Evolutionary conservation across 1,140 invertebrate genomes (phyloP).

Genomic region (Lepidurus arcticus): DNA sequence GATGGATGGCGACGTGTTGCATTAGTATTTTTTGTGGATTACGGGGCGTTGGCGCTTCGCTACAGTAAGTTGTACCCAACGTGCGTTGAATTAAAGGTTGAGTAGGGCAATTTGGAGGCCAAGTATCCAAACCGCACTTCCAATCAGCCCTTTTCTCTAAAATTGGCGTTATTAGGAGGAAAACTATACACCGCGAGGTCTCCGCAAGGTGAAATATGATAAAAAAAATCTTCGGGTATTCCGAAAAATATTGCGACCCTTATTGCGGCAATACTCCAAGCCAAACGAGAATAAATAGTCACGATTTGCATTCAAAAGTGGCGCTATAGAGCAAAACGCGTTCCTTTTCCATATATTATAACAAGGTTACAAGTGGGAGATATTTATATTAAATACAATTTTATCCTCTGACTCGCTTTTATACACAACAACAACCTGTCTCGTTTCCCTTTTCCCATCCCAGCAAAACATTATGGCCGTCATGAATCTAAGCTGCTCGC

Average conservation of each 20-base stretch:
- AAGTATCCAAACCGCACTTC: too few relatives aligned
- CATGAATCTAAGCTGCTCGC: slow-evolving; percentile 15
- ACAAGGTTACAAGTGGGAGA: not conserved
- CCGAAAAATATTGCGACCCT: too few relatives aligned
- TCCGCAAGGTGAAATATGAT: too few relatives aligned
- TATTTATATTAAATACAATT: slow-evolving; percentile 17
- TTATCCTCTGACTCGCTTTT: not conserved
- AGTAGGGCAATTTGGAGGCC: too few relatives aligned
- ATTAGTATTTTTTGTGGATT: too few relatives aligned
- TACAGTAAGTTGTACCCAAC: too few relatives aligned
- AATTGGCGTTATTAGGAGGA: too few relatives aligned
- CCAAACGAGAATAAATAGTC: not conserved
- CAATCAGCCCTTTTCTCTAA: too few relatives aligned
- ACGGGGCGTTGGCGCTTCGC: too few relatives aligned
- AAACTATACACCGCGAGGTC: too few relatives aligned
- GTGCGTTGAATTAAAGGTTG: too few relatives aligned
- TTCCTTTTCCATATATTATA: slow-evolving; percentile 17
- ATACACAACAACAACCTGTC: slow-evolving; percentile 7
- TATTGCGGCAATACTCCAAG: not conserved
- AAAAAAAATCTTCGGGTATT: not conserved
- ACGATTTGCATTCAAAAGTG: not conserved
- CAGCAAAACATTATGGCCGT: not conserved
- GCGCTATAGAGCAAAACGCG: not conserved
- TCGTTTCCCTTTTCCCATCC: not conserved
- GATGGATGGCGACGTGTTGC: too few relatives aligned